These are phyloP conservation scores for Drusus annulatus DNA, from an alignment of 1,140 invertebrate genomes.

Conservation along the genomic window DNA sequence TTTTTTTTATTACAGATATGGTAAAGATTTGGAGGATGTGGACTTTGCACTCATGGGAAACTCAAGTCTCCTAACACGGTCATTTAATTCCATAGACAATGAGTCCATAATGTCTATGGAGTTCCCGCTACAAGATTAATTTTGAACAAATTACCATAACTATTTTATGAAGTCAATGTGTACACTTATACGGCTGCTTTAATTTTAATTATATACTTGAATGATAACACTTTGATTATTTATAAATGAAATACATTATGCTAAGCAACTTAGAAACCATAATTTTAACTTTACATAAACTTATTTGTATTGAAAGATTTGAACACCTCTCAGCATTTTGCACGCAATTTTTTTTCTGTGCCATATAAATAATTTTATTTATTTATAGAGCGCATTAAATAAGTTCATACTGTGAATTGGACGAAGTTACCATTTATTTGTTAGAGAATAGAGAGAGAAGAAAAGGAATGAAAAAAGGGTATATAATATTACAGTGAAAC, in stretches of 20 bases:
- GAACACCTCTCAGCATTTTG: too few relatives aligned
- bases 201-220: constrained; percentile 21
- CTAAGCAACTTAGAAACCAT: too few relatives aligned
- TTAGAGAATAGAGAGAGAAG: too few relatives aligned
- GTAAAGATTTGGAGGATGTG: constrained; percentile 52
- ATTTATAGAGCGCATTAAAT: too few relatives aligned
- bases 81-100: constrained; percentile 53
- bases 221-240: neutral
- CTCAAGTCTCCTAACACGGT: constrained; percentile 53
- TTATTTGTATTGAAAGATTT: too few relatives aligned
- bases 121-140: constrained; percentile 53
- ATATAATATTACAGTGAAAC: too few relatives aligned
- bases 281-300: too few relatives aligned
- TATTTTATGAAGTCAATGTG: neutral
- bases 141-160: neutral
- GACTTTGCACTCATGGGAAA: constrained; percentile 57
- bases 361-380: too few relatives aligned
- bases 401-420: too few relatives aligned
- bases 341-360: too few relatives aligned
- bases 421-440: too few relatives aligned
- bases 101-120: constrained; percentile 56
- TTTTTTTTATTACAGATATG: constrained; percentile 47
- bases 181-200: neutral
- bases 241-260: neutral
- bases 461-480: too few relatives aligned